Percentiles rank a stretch among this genome's conserved stretches.
phyloP scores from a whole-genome alignment of 2,797 vertebrate species.

The Sebastes vulpes region DNA sequence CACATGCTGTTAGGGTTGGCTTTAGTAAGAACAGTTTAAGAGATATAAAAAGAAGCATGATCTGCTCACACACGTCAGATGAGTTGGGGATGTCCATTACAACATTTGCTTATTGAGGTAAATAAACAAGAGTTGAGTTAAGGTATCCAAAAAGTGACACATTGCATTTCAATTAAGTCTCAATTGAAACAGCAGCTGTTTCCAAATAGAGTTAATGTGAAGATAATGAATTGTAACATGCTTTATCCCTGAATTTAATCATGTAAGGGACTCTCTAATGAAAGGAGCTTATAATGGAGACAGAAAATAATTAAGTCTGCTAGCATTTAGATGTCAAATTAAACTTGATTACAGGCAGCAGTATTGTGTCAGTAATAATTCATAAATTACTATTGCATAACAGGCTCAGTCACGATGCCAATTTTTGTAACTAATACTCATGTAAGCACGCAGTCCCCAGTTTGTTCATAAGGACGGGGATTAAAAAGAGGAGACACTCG shows the following conservation, averaged over 20 bases:
- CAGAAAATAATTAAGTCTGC: background rate
- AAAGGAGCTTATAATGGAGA: background rate
- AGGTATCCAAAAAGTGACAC: background rate
- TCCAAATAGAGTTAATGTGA: background rate
- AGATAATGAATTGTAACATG: background rate
- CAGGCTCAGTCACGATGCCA: background rate
- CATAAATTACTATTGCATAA: slow-evolving; percentile 9
- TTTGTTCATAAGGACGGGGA: slow-evolving; percentile 2
- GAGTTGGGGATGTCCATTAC: background rate
- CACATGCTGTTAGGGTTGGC: slow-evolving; percentile 20
- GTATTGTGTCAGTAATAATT: background rate
- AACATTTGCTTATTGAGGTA: background rate
- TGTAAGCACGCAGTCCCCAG: background rate
- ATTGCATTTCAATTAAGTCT: background rate
- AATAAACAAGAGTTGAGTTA: background rate
- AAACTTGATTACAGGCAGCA: background rate
- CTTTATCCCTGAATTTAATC: background rate
- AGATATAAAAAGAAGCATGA: slow-evolving; percentile 4
- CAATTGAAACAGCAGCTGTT: background rate
- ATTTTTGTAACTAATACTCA: slow-evolving; percentile 14
- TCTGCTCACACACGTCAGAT: slow-evolving; percentile 1
- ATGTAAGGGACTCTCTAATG: background rate
- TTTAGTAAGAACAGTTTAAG: slow-evolving; percentile 15
- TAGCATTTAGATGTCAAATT: background rate
- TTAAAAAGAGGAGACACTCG: slow-evolving; percentile 35